A percentile compares a stretch with the other conserved stretches of the same genome.
phyloP scores from a whole-genome alignment of 2,888 invertebrate species.

The Eurois occulta region DNA sequence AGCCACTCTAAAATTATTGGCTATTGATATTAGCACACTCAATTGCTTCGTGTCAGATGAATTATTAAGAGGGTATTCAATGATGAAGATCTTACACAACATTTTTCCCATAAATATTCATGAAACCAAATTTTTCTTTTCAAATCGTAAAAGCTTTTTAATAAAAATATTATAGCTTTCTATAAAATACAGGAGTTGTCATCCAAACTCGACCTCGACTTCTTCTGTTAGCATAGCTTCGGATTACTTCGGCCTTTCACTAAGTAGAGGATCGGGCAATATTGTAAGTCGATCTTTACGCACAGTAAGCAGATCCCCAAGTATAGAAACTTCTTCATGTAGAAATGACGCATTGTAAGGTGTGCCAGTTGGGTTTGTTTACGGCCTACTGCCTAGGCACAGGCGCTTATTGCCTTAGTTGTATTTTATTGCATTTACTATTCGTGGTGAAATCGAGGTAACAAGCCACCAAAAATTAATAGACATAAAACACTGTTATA shows the following conservation, averaged over 20 bases:
- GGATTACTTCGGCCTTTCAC: slow-evolving; percentile 38
- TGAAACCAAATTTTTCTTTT: neutral
- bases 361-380: slow-evolving; percentile 18
- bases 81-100: neutral
- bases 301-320: slow-evolving; percentile 20
- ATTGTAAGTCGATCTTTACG: slow-evolving; percentile 16
- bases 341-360: slow-evolving; percentile 34
- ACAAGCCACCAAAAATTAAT: neutral
- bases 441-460: slow-evolving; percentile 8
- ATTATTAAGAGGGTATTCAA: slow-evolving; percentile 14
- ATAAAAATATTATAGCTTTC: neutral
- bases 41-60: slow-evolving; percentile 5
- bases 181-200: neutral
- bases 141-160: neutral
- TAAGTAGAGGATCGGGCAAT: neutral
- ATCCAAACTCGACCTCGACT: neutral
- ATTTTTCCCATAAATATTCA: neutral
- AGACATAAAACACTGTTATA: neutral
- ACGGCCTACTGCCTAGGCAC: slow-evolving; percentile 3
- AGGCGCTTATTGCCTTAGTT: neutral
- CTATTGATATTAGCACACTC: slow-evolving; percentile 9
- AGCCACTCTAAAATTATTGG: slow-evolving; percentile 34
- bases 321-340: slow-evolving; percentile 7
- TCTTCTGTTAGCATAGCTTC: slow-evolving; percentile 17
- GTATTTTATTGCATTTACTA: slow-evolving; percentile 14